Evolutionary conservation across 1,140 invertebrate genomes (phyloP), one percentile per base, ranked within the genome.

Genomic region (Protaetia brevitarsis): DNA sequence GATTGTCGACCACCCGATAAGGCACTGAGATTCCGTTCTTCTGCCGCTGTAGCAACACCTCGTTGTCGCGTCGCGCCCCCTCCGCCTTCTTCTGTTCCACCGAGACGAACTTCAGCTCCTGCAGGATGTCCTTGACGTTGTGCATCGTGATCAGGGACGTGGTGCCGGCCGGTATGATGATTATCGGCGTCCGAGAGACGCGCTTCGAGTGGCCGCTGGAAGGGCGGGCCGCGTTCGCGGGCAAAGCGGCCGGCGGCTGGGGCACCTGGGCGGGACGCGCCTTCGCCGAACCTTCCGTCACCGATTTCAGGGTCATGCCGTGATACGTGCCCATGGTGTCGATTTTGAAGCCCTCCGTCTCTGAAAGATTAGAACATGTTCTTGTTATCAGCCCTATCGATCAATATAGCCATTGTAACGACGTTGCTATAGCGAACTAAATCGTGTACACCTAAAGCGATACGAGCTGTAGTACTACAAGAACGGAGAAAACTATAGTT

Each of bases 241-340:
- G 72, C 7, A 77, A 56, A 11, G 73, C 71, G n/a, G 72, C 28
- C 65, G 72, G 69, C 28, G 74, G 76, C 28, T 68, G 72, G 64
- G 45, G 75, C 75, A 85, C 81, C 77, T 81, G 83, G 71, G 77
- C 82, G 27, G 83, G 88, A 75, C 82, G 87, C 71, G 84, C 86
- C 73, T 85, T 83, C 27, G 82, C 80, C 0, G 86, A 87, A 1
- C 95, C 95, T 78, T 98, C 95, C 1, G 96, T 98, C 75, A 98
- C 95, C 2, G 94, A 96, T 81, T 98, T 98, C 1, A 99, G 80
- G 0, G 95, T 96, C 93, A 98, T 96, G 56, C 96, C 96, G 74
- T 97, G 95, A 80, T 97, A 98, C 5, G 97, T 96, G 61, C 95
- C 93, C 89, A 95, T 94, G 2, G 96, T 98, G 79, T 99, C 95